phyloP scores from a whole-genome alignment of 2,888 invertebrate species.

The Baccha elongata region DNA sequence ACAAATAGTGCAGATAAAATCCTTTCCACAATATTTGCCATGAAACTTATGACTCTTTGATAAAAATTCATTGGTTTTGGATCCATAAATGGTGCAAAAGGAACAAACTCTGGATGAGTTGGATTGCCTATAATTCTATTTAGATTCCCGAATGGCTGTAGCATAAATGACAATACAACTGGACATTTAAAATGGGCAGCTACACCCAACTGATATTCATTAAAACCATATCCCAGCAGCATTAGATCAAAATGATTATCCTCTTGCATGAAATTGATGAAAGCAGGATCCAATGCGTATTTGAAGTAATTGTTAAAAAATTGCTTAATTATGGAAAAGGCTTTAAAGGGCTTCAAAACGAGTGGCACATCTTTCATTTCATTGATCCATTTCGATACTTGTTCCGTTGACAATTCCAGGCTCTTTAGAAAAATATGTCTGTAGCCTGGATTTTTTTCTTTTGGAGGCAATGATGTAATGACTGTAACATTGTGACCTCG shows the following conservation, averaged over 20 bases:
- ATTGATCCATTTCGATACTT: conserved; percentile 14
- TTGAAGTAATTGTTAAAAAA: conserved; percentile 27
- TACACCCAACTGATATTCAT: conserved; percentile 75
- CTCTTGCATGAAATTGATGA: conserved; percentile 70
- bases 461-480: conserved; percentile 76
- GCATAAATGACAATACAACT: conserved; percentile 72
- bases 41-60: conserved; percentile 70
- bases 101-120: conserved; percentile 59
- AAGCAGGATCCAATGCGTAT: conserved; percentile 63
- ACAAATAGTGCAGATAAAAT: background rate
- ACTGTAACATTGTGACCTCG: conserved; percentile 81
- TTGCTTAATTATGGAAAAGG: background rate
- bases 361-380: background rate
- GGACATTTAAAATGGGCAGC: conserved; percentile 77
- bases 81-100: conserved; percentile 39
- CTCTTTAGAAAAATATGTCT: conserved; percentile 76
- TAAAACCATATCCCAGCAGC: conserved; percentile 74
- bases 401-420: conserved; percentile 19
- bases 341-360: background rate
- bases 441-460: conserved; percentile 77
- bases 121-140: conserved; percentile 75
- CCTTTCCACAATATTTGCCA: conserved; percentile 16
- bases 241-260: conserved; percentile 76
- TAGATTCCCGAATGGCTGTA: conserved; percentile 59
- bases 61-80: conserved; percentile 58